phyloP scores from a whole-genome alignment of 92 coral and sea anemone genomes.

The Hydrozoanthus gracilis region DNA sequence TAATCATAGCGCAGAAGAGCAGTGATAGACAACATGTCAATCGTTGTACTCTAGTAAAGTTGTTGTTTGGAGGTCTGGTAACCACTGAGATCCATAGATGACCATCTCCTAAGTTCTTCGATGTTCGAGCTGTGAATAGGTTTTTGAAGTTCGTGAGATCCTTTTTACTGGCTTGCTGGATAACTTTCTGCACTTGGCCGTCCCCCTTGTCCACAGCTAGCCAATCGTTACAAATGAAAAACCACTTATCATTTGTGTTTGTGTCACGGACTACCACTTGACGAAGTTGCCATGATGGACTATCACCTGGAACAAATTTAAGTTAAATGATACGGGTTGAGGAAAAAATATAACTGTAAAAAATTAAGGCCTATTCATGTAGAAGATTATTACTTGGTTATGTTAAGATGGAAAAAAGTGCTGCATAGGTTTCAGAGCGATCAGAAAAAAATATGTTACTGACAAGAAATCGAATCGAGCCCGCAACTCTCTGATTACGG shows the following conservation, averaged over 20 bases:
- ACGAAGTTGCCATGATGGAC: slow-evolving; percentile 77
- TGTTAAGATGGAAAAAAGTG: too few species aligned
- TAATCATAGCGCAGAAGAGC: slow-evolving; percentile 62
- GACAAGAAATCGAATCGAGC: too few species aligned
- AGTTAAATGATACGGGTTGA: neutral
- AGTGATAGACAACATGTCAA: slow-evolving; percentile 64
- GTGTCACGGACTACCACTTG: slow-evolving; percentile 76
- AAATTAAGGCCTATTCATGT: neutral
- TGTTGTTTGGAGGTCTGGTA: slow-evolving; percentile 74
- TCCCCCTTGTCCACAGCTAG: slow-evolving; percentile 87
- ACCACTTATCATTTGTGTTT: slow-evolving; percentile 67
- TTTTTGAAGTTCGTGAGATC: slow-evolving; percentile 77
- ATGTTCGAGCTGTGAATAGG: slow-evolving; percentile 69
- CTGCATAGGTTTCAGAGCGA: too few species aligned
- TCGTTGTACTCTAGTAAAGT: slow-evolving; percentile 79
- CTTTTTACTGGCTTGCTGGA: slow-evolving; percentile 62
- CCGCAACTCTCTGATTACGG: too few species aligned
- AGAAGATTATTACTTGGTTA: too few species aligned
- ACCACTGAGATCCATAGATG: slow-evolving; percentile 86
- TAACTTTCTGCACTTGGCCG: slow-evolving; percentile 67
- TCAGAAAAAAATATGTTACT: too few species aligned
- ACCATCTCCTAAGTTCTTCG: slow-evolving; percentile 76
- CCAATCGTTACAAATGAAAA: slow-evolving; percentile 83
- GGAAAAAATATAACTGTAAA: neutral
- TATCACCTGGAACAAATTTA: slow-evolving; percentile 50